Percentiles rank a stretch among this genome's conserved stretches.
Conservation (phyloP, 1,140 invertebrate genomes). For the Lasioglossum baleicum region DNA sequence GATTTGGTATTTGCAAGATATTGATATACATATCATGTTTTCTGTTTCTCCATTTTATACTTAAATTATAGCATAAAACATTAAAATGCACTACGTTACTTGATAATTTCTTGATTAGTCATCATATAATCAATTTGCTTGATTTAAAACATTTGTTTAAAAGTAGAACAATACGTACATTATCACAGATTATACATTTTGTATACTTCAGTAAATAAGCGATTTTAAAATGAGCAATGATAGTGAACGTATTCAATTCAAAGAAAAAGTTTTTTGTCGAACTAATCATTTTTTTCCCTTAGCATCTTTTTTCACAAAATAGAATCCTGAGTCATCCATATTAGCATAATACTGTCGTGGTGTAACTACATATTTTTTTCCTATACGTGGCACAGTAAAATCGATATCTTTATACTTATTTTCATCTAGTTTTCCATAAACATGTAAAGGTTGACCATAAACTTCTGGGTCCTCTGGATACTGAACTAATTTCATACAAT, state of each 20-base stretch:
- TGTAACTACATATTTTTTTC: constrained; percentile 32
- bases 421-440: constrained; percentile 21
- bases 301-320: constrained; percentile 34
- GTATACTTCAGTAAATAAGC: neutral
- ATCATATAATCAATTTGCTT: neutral
- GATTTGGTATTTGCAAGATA: neutral
- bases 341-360: constrained; percentile 19
- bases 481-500: constrained; percentile 27
- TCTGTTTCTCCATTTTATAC: neutral
- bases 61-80: neutral
- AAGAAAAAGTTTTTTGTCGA: neutral
- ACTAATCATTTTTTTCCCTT: neutral
- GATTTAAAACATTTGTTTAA: neutral
- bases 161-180: neutral
- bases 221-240: neutral
- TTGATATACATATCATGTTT: neutral
- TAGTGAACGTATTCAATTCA: neutral
- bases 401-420: constrained; percentile 36
- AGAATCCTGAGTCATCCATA: constrained; percentile 14
- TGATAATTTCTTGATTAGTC: too few relatives aligned
- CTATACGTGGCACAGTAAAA: constrained; percentile 37
- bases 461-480: constrained; percentile 42
- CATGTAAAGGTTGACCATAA: constrained; percentile 45
- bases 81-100: too few relatives aligned
- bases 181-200: neutral